Base-by-base conservation (phyloP, 2,797 vertebrate genomes). In the Benthosema pterotum region DNA sequence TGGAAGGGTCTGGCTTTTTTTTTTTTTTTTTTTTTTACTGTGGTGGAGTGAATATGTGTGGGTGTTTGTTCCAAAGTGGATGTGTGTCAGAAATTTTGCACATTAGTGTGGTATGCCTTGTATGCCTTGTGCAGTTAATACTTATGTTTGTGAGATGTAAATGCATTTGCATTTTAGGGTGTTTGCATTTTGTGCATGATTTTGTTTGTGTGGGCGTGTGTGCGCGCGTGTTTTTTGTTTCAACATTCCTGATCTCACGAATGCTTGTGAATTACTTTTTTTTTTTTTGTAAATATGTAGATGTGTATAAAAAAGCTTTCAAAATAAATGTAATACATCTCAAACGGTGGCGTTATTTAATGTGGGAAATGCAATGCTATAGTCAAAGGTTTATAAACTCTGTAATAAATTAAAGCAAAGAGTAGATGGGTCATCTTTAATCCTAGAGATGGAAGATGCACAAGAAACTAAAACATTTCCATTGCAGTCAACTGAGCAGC, bases 261-360 rank as follows among this genome's bases (percentile, higher is more conserved):
- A 85, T 75, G 80, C 75, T 76, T 82, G 83, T 71, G 70, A 69
- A 77, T 75, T 71, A 65, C 18, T 18, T 51, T 49, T 22, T 18
- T 51, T 49, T 22, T 62, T 69, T 69, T 81, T 82, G 74, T 93
- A 91, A 93, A 93, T 91, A 92, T 93, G 93, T 93, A 91, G 92
- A 92, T 88, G 92, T 92, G 90, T 93, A 89, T 91, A 93, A 89
- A 92, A 90, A 92, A 75, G 67, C 76, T 87, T 91, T 90, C 60
- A 88, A 89, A 91, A 86, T 85, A 84, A 89, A 82, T 72, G 60
- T 67, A 57, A 74, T 74, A 72, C 46, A 51, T 65, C 28, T 60
- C 14, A 47, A 57, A 45, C 18, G 54, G 43, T 52, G 18, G 25
- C 17, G 5, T 42, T 6, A 28, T 61, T 38, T 47, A 42, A 28